Base-by-base conservation (phyloP, 2,888 invertebrate species). In the Cheilosia urbana region DNA sequence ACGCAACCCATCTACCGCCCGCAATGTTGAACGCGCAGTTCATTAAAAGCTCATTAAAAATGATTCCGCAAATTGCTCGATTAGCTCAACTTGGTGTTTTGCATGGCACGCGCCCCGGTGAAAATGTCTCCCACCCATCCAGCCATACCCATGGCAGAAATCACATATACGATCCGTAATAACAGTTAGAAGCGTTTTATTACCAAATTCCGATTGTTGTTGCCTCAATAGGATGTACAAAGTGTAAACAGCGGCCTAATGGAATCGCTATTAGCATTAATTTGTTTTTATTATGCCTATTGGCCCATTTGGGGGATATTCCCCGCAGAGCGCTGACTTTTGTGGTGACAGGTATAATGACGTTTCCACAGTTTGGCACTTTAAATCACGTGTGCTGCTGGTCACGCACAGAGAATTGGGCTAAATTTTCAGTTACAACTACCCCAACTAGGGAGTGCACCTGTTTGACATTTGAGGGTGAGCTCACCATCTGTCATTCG, bases 1-100 rank as follows among this genome's bases (percentile, higher is more conserved):
- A 13, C 13, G 37, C 37, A 62, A 27, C 45, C 47, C 42, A 30
- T 17, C 19, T 27, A 1, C 62, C 45, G 2, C n/a, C 3, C 53
- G n/a, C 15, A 7, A 62, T 17, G 4, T 2, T 4, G 45, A 45
- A 17, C 45, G 27, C n/a, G 45, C 62, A 62, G 45, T 47, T 62
- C 45, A 62, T 62, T 42, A 62, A 62, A 30, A n/a, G 30, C 45
- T 45, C 45, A 62, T 62, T 62, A 62, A 62, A 62, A 62, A 62
- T 45, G 13, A 45, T 30, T 62, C 17, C 45, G 17, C 62, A 62
- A 62, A 62, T 62, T 62, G 45, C 62, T 17, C 62, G 62, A 45
- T 45, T 62, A 62, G 45, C 30, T 27, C 27, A 42, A 60, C 40
- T 42, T 42, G 24, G 21, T 21, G n/a, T 47, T 47, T 47, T 45